These are phyloP conservation scores for Drosophila dunni DNA, from an alignment of 1,140 invertebrate species.

Conservation along the genomic window DNA sequence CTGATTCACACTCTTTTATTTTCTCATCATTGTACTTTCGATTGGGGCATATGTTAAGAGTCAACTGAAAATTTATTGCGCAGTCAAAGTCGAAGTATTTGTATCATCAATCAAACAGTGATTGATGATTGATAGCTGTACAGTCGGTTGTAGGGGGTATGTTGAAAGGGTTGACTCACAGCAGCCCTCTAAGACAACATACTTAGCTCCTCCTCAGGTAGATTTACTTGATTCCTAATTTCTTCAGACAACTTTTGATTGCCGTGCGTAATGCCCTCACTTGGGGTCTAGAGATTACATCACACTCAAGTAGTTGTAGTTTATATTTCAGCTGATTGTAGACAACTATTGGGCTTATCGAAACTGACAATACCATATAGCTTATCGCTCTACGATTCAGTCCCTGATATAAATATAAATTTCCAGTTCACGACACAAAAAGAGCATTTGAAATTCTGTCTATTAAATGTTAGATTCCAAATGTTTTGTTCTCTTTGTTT, in stretches of 20 bases:
- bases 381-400: no score
- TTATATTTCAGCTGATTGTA: no score
- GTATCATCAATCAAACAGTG: conserved; percentile 36
- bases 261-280: no score
- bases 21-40: conserved; percentile 1
- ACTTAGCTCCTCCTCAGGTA: neutral
- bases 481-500: neutral
- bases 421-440: neutral
- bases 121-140: neutral
- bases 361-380: no score
- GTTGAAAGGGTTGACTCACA: neutral
- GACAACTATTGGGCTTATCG: no score
- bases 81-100: conserved; percentile 34
- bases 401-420: neutral
- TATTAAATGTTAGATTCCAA: neutral
- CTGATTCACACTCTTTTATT: neutral
- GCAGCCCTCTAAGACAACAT: neutral
- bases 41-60: conserved; percentile 20
- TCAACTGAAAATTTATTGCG: conserved; percentile 56
- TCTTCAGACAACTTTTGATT: no score
- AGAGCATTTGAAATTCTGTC: neutral
- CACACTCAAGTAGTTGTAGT: no score
- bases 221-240: no score
- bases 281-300: no score
- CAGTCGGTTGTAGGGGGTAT: neutral